phyloP scores from a whole-genome alignment of 2,113 vertebrate species.

The Carlito syrichta region DNA sequence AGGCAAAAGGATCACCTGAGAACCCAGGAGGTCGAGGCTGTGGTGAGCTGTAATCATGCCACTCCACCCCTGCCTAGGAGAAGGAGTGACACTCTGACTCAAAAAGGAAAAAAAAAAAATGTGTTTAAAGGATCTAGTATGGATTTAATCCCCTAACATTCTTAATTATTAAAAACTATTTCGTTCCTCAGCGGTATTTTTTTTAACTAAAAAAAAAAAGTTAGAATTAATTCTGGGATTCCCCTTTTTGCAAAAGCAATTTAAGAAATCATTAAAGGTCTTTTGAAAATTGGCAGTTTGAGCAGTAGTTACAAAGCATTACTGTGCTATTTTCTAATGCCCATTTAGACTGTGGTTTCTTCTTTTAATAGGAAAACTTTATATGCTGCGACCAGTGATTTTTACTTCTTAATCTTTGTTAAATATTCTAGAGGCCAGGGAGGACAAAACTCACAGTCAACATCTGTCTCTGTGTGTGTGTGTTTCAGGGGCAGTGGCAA shows the following conservation, averaged over 20 bases:
- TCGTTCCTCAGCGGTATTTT: neutral
- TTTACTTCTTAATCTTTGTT: neutral
- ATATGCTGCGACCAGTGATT: neutral
- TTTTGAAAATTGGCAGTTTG: slow-evolving; percentile 44
- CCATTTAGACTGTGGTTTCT: slow-evolving; percentile 50
- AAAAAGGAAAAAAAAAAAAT: too few species aligned
- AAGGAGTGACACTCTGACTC: too few species aligned
- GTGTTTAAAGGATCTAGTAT: neutral
- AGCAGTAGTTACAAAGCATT: neutral
- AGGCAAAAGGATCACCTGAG: too few species aligned
- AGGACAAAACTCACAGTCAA: neutral
- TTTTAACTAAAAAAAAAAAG: slow-evolving; percentile 43
- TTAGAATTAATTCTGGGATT: slow-evolving; percentile 44
- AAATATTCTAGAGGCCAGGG: neutral
- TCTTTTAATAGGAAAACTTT: slow-evolving; percentile 38
- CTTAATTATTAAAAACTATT: slow-evolving; percentile 35
- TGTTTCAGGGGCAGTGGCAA: slow-evolving; percentile 95
- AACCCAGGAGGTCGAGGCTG: too few species aligned
- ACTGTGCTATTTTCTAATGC: slow-evolving; percentile 10
- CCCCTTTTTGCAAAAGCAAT: slow-evolving; percentile 41
- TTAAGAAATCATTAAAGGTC: slow-evolving; percentile 4
- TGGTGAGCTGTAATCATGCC: too few species aligned
- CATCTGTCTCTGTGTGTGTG: slow-evolving; percentile 25
- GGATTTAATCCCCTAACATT: neutral
- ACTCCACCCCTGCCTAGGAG: too few species aligned